These are phyloP conservation scores for Corapipo altera DNA, from an alignment of 2,113 vertebrate genomes.

Conservation along the genomic window DNA sequence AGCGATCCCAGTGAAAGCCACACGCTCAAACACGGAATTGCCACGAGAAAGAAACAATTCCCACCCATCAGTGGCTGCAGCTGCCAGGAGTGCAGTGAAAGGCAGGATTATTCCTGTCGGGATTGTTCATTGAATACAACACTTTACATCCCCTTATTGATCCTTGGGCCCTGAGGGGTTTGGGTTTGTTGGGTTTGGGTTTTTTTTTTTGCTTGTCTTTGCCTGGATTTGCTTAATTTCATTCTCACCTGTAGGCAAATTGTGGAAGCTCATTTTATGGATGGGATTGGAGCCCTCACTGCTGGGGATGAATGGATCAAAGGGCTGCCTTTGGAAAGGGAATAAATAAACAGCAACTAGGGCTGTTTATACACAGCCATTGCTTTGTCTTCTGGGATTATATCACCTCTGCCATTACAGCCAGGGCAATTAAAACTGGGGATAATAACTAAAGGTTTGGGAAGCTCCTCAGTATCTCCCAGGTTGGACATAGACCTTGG, in stretches of 20 bases:
- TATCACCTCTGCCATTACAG: background rate
- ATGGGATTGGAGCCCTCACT: background rate
- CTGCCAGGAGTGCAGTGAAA: background rate
- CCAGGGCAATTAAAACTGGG: background rate
- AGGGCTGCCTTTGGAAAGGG: fast-evolving
- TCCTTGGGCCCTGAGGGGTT: background rate
- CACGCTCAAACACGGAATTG: background rate
- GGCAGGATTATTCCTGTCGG: background rate
- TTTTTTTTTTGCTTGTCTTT: background rate
- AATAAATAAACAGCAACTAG: background rate
- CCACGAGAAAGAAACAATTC: background rate
- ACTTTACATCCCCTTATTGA: background rate
- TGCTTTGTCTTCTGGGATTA: background rate
- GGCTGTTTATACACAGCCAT: background rate
- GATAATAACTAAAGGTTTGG: background rate
- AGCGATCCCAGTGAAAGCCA: background rate
- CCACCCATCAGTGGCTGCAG: background rate
- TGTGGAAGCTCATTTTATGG: background rate
- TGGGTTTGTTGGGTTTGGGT: background rate
- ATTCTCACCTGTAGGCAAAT: background rate
- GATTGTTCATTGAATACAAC: background rate
- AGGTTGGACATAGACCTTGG: background rate
- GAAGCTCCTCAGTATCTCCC: background rate
- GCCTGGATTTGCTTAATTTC: background rate
- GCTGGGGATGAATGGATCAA: background rate